Conservation (phyloP, 2,797 vertebrate genomes). For the Adrianichthys oophorus region DNA sequence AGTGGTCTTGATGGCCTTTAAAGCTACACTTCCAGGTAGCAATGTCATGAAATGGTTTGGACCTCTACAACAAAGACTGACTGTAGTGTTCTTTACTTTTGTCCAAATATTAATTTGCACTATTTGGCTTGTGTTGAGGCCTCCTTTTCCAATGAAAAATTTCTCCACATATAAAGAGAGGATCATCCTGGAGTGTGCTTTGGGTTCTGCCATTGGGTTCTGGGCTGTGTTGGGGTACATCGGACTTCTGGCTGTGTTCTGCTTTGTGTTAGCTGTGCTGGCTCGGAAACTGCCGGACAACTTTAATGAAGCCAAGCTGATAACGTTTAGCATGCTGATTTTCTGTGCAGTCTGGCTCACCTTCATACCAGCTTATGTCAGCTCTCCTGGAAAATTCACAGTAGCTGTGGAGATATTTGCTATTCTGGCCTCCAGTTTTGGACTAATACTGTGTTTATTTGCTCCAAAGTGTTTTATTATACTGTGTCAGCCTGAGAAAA, state of each 20-base stretch:
- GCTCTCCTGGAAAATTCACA: conserved; percentile 73
- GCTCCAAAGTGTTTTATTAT: conserved; percentile 73
- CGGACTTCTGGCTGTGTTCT: conserved; percentile 47
- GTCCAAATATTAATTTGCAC: conserved; percentile 74
- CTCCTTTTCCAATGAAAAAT: conserved; percentile 7
- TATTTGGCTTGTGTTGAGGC: conserved; percentile 61
- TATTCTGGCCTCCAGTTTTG: conserved; percentile 70
- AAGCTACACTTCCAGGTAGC: conserved; percentile 67
- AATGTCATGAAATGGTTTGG: conserved; percentile 77
- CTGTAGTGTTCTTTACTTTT: conserved; percentile 68
- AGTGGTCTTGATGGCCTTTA: conserved; percentile 77
- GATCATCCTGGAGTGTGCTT: conserved; percentile 48
- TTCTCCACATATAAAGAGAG: conserved; percentile 1
- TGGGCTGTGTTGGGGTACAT: conserved; percentile 72
- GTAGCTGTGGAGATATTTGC: conserved; percentile 76
- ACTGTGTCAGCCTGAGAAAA: conserved; percentile 51
- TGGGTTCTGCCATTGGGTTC: conserved; percentile 65
- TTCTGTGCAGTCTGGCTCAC: conserved; percentile 75
- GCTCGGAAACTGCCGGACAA: conserved; percentile 69
- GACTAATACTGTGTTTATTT: conserved; percentile 68
- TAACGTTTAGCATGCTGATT: conserved; percentile 76
- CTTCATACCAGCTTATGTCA: conserved; percentile 73
- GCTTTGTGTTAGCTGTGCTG: conserved; percentile 10
- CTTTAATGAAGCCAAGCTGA: conserved; percentile 55
- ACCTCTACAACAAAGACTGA: conserved; percentile 73